These are phyloP conservation scores for Drosophila setosimentum DNA, from an alignment of 2,888 invertebrate species.

Conservation along the genomic window DNA sequence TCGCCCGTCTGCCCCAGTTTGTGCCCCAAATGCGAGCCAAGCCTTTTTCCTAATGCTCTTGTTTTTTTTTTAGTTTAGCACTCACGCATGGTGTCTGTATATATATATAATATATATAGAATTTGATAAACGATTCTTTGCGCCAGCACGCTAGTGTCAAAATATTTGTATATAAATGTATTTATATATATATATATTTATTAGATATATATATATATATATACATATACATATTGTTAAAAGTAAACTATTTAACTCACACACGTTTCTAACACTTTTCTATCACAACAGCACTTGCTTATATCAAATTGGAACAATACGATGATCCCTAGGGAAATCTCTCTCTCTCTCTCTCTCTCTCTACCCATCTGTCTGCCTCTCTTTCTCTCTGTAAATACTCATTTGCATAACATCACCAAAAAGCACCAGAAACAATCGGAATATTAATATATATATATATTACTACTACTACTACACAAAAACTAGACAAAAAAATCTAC, in stretches of 20 bases:
- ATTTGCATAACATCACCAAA: conserved; percentile 44
- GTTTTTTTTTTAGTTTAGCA: conserved; percentile 28
- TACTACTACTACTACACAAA: conserved; percentile 6
- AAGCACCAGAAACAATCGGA: conserved; percentile 60
- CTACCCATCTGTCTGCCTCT: neutral
- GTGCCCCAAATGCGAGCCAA: conserved; percentile 64
- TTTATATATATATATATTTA: conserved; percentile 23
- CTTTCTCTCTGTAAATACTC: conserved; percentile 48
- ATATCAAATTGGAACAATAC: conserved; percentile 84
- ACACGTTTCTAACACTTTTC: conserved; percentile 56
- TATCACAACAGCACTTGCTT: conserved; percentile 83
- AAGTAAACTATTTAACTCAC: conserved; percentile 22
- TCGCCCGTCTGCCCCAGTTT: conserved; percentile 55
- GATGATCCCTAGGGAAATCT: conserved; percentile 73
- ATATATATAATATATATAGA: conserved; percentile 40
- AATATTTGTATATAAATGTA: conserved; percentile 6
- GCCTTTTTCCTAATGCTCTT: conserved; percentile 58
- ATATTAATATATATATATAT: conserved; percentile 23
- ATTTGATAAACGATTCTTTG: conserved; percentile 73
- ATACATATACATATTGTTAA: conserved; percentile 15
- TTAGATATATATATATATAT: conserved; percentile 7
- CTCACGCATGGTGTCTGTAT: conserved; percentile 54
- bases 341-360: conserved; percentile 37
- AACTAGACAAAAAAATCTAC: conserved; percentile 37
- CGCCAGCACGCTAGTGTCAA: conserved; percentile 45